Evolutionary conservation across 2,797 vertebrate species (phyloP).

Genomic region (Gastrophryne carolinensis): DNA sequence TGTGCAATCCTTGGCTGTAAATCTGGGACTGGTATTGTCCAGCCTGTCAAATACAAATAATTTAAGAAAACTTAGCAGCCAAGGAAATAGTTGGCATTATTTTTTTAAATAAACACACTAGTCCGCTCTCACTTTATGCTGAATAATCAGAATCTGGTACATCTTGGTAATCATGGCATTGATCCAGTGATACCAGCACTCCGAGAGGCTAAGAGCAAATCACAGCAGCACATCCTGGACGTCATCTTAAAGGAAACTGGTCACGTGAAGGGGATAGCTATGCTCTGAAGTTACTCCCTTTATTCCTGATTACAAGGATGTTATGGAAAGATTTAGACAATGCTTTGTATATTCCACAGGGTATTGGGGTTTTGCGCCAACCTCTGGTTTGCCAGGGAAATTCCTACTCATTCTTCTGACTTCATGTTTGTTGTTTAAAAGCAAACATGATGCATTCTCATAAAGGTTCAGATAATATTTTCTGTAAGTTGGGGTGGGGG

Average conservation of each 20-base stretch:
- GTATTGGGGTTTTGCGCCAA: background rate
- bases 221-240: constrained; percentile 1
- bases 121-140: too few relatives aligned
- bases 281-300: constrained; percentile 34
- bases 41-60: too few relatives aligned
- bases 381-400: background rate
- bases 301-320: constrained; percentile 24
- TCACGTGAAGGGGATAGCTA: constrained; percentile 13
- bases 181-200: background rate
- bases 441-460: background rate
- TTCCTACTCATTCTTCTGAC: background rate
- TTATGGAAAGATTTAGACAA: constrained; percentile 29
- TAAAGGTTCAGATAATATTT: background rate
- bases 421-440: background rate
- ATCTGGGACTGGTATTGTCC: too few relatives aligned
- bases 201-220: background rate
- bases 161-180: too few relatives aligned
- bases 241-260: background rate
- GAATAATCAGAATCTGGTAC: too few relatives aligned
- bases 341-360: constrained; percentile 1
- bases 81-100: too few relatives aligned
- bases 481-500: background rate
- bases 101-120: too few relatives aligned
- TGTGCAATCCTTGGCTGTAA: too few relatives aligned
- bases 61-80: too few relatives aligned